Base-by-base conservation (phyloP, 2,797 vertebrate species). In the Echiichthys vipera region DNA sequence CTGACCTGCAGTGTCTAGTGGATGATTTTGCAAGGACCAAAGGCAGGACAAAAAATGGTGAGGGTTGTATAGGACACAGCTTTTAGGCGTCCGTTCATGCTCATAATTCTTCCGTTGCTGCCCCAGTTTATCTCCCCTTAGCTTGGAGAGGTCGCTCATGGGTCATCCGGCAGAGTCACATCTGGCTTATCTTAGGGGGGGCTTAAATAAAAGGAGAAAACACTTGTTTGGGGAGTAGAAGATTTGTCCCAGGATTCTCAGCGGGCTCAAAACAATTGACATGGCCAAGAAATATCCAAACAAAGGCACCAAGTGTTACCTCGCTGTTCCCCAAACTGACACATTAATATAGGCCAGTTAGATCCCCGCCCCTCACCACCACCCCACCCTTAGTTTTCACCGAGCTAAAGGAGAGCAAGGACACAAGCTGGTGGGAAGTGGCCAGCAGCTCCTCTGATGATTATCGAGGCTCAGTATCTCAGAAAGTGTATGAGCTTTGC, bases 211-310 rank as follows among this genome's bases (percentile, higher is more conserved):
- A 50, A 77, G 54, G 61, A 84, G 64, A 40, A 81, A 87, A 88
- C 83, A 84, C 79, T 84, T 88, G 84, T 84, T 86, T 82, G 49
- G 84, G 85, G 88, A 90, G 63, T 66, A 53, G 39, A 61, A 65
- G 22, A 77, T 77, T 75, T 69, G 57, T 83, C 80, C 77, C 77
- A 81, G 86, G 78, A 77, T 69, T 62, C 66, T 64, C 64, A 74
- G 51, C 45, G 12, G 77, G 46, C 73, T 59, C 69, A 71, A 68
- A 81, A 85, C 84, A 84, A 88, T 79, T 86, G 83, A 84, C 84
- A 88, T 74, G 70, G 71, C 84, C 74, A 77, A 62, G 75, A 87
- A 80, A 83, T 78, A 71, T 65, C 69, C 49, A 74, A 77, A 74
- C 46, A 72, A 61, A 78, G 39, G 45, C 50, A 62, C 34, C 45